phyloP scores from a whole-genome alignment of 2,797 vertebrate species.

The Distichodus sexfasciatus region DNA sequence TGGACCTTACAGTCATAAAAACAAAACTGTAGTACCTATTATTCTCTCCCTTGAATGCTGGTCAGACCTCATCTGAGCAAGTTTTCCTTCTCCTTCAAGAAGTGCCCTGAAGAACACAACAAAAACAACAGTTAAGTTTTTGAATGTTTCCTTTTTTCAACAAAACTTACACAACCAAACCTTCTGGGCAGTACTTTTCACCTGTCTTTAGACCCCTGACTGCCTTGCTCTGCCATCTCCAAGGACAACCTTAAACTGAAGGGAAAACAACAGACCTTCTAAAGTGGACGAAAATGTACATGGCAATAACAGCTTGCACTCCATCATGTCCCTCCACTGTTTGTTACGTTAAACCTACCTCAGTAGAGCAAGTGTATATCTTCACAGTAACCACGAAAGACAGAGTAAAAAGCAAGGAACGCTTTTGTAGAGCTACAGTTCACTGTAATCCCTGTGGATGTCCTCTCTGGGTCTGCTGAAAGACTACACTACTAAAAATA shows the following conservation, averaged over 20 bases:
- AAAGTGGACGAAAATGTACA: constrained; percentile 48
- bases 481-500: constrained; percentile 80
- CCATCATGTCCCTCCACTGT: not conserved
- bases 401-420: constrained; percentile 36
- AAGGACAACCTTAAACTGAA: constrained; percentile 55
- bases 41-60: constrained; percentile 70
- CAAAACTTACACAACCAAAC: constrained; percentile 23
- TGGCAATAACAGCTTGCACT: constrained; percentile 39
- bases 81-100: constrained; percentile 82
- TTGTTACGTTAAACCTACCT: constrained; percentile 55
- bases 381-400: constrained; percentile 38
- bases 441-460: constrained; percentile 51
- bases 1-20: not conserved
- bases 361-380: constrained; percentile 39
- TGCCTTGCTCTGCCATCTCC: constrained; percentile 66
- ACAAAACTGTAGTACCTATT: constrained; percentile 64
- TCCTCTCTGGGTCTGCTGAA: constrained; percentile 52
- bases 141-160: not conserved
- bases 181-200: constrained; percentile 31
- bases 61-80: constrained; percentile 71
- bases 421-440: constrained; percentile 40
- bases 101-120: constrained; percentile 77
- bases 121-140: constrained; percentile 30
- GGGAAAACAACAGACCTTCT: constrained; percentile 52
- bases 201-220: constrained; percentile 59